phyloP scores from a whole-genome alignment of 2,797 vertebrate genomes.

The Odontamblyopus rebecca region DNA sequence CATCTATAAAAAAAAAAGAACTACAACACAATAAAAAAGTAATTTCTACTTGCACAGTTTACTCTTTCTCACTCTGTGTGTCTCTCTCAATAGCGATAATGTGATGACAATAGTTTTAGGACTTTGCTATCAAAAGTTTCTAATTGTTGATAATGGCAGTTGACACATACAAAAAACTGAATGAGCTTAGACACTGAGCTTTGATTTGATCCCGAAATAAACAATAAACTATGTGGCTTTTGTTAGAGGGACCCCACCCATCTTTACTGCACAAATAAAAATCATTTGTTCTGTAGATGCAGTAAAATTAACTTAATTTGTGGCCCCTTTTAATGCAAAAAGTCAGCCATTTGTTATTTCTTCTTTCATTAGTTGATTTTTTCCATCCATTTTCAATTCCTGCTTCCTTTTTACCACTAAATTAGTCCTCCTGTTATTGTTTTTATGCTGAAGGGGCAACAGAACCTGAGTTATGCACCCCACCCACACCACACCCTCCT shows the following conservation, averaged over 20 bases:
- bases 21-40: conserved; percentile 51
- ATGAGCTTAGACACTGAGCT: neutral
- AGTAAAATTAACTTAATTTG: neutral
- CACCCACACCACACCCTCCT: conserved; percentile 51
- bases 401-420: conserved; percentile 57
- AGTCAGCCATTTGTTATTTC: neutral
- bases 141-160: neutral
- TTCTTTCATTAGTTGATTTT: conserved; percentile 26
- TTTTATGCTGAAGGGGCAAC: conserved; percentile 49
- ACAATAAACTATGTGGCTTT: neutral
- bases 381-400: conserved; percentile 39
- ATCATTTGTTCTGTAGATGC: neutral
- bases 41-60: neutral
- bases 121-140: neutral
- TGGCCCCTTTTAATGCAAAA: neutral
- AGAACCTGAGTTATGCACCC: conserved; percentile 37
- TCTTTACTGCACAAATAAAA: neutral
- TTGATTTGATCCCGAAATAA: conserved; percentile 1
- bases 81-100: neutral
- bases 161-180: neutral
- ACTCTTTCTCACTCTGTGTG: neutral
- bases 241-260: neutral
- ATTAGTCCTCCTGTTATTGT: conserved; percentile 65
- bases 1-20: conserved; percentile 44
- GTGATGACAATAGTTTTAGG: conserved; percentile 7